phyloP scores from a whole-genome alignment of 2,797 vertebrate genomes.

The Phoeniculus purpureus region DNA sequence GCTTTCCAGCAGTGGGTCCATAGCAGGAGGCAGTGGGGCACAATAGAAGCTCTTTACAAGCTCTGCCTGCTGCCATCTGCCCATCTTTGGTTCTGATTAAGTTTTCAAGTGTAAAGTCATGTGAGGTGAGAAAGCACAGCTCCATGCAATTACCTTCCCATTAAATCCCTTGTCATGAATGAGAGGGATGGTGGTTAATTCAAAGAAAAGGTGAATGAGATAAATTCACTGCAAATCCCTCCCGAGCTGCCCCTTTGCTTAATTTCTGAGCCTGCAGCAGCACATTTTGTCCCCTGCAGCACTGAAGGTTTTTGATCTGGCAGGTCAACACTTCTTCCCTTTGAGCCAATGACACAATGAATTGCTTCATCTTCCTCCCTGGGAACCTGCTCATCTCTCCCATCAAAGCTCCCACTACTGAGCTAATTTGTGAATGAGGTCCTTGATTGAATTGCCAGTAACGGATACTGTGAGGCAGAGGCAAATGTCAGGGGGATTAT shows the following conservation, averaged over 20 bases:
- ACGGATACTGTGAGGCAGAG: neutral
- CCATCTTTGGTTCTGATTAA: neutral
- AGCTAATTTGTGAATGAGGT: neutral
- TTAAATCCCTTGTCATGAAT: neutral
- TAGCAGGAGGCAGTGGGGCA: rapidly evolving
- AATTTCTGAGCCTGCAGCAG: neutral
- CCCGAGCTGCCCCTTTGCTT: neutral
- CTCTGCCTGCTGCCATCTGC: neutral
- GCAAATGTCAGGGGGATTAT: neutral
- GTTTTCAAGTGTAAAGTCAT: neutral
- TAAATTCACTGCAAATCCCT: neutral
- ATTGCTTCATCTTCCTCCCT: neutral
- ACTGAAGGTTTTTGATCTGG: neutral
- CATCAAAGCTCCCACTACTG: neutral
- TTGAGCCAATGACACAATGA: neutral
- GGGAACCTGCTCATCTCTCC: rapidly evolving
- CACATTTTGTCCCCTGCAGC: neutral
- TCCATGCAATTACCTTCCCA: neutral
- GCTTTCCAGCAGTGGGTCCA: rapidly evolving
- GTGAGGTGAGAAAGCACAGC: neutral
- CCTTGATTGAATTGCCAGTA: neutral
- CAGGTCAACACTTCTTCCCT: neutral
- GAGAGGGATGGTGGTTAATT: neutral
- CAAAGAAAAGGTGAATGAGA: neutral
- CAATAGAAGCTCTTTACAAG: neutral